Evolutionary conservation across 2,888 invertebrate genomes (phyloP).

Genomic region (Escarpia spicata): DNA sequence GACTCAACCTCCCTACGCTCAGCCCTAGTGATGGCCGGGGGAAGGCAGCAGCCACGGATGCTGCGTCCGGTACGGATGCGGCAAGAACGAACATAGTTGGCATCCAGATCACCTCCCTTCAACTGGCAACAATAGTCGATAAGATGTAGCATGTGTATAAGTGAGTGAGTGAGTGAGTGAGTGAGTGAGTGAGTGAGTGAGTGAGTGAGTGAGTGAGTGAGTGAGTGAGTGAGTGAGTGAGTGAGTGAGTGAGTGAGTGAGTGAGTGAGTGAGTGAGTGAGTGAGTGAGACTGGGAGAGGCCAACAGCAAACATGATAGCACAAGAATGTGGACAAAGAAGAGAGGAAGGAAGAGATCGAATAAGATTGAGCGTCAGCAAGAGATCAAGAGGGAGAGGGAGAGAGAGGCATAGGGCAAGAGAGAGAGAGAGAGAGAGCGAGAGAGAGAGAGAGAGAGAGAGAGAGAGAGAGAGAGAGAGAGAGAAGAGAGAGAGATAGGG

Average conservation of each 20-base stretch:
- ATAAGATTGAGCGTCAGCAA: no score
- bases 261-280: slow-evolving; percentile 38
- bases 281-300: slow-evolving; percentile 22
- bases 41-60: slow-evolving; percentile 45
- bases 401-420: no score
- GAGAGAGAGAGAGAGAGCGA: no score
- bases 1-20: slow-evolving; percentile 44
- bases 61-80: slow-evolving; percentile 47
- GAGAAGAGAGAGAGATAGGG: no score
- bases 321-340: no score
- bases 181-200: not conserved
- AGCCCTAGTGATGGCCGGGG: slow-evolving; percentile 46
- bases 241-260: slow-evolving; percentile 31
- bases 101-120: slow-evolving; percentile 41
- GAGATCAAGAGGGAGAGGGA: no score
- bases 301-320: no score
- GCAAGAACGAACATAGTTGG: slow-evolving; percentile 47
- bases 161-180: not conserved
- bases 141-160: not conserved
- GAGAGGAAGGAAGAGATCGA: no score
- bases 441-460: no score
- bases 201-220: not conserved
- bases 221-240: slow-evolving; percentile 21
- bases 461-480: no score
- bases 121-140: slow-evolving; percentile 25